Conservation (phyloP, 2,113 vertebrate species). For the Lycocorax pyrrhopterus region DNA sequence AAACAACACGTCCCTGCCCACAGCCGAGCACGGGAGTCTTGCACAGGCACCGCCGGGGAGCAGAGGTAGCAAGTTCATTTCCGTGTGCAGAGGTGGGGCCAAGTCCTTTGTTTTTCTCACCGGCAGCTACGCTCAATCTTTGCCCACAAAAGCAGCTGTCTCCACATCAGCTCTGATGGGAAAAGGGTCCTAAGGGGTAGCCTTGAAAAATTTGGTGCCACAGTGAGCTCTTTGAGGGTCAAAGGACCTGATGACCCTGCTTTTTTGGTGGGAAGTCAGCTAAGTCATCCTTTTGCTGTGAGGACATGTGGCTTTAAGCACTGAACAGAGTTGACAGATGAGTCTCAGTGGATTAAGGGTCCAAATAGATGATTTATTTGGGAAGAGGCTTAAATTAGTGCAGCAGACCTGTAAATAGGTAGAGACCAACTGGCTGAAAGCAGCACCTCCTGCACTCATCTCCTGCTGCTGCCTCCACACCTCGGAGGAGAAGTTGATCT, state of each 20-base stretch:
- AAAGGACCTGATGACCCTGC: not conserved
- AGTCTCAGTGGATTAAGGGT: not conserved
- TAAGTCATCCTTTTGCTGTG: not conserved
- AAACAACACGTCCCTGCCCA: not conserved
- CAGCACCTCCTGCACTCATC: not conserved
- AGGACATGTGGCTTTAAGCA: not conserved
- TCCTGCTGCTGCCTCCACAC: not conserved
- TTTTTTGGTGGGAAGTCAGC: not conserved
- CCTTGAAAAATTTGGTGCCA: not conserved
- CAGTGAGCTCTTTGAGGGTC: not conserved
- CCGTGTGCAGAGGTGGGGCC: not conserved
- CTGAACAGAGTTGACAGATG: not conserved
- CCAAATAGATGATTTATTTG: not conserved
- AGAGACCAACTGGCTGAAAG: not conserved
- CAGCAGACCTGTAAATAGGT: not conserved
- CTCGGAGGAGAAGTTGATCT: fast-evolving
- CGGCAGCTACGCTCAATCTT: not conserved
- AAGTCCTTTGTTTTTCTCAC: not conserved
- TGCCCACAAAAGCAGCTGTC: not conserved
- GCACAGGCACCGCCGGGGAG: not conserved
- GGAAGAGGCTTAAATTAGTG: not conserved
- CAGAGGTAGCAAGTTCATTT: conserved; percentile 4
- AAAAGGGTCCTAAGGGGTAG: not conserved
- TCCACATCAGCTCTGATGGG: not conserved
- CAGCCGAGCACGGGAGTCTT: not conserved